Percentiles rank a stretch among this genome's conserved stretches.
Evolutionary conservation across 92 coral and sea anemone species (phyloP).

Genomic region (Galaxea fascicularis): DNA sequence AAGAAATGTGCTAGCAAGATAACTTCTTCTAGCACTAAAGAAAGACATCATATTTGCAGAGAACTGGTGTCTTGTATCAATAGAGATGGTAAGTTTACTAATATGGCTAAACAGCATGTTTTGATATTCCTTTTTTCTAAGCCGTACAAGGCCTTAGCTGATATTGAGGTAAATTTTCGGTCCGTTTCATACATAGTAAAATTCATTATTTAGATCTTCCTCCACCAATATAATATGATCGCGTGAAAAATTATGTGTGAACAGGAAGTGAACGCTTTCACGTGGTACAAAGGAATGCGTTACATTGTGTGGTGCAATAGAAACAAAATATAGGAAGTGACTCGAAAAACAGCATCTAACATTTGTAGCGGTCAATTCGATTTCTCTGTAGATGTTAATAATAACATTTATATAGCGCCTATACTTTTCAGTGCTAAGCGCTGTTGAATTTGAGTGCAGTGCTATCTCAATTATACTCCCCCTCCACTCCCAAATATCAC

Average conservation of each 20-base stretch:
- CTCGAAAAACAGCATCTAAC: too few relatives aligned
- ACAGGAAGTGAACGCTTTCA: too few relatives aligned
- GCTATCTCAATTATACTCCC: too few relatives aligned
- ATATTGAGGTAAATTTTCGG: neutral
- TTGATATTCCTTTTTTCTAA: neutral
- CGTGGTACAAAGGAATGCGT: too few relatives aligned
- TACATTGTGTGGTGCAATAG: too few relatives aligned
- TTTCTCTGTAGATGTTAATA: too few relatives aligned
- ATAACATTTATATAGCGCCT: too few relatives aligned
- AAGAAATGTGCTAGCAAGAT: constrained; percentile 73
- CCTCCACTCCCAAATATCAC: too few relatives aligned
- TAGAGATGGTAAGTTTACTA: constrained; percentile 64
- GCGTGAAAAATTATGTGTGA: neutral
- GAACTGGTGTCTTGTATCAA: constrained; percentile 79
- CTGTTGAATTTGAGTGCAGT: too few relatives aligned
- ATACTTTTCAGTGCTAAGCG: too few relatives aligned
- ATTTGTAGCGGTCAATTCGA: too few relatives aligned
- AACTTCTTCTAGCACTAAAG: constrained; percentile 77
- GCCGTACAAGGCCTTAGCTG: neutral
- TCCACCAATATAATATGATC: neutral
- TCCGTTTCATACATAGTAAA: neutral
- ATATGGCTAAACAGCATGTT: neutral
- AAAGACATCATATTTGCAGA: constrained; percentile 64
- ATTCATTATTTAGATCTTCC: neutral
- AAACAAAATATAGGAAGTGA: too few relatives aligned